phyloP scores from a whole-genome alignment of 2,113 vertebrate genomes.

The Paralichthys olivaceus region DNA sequence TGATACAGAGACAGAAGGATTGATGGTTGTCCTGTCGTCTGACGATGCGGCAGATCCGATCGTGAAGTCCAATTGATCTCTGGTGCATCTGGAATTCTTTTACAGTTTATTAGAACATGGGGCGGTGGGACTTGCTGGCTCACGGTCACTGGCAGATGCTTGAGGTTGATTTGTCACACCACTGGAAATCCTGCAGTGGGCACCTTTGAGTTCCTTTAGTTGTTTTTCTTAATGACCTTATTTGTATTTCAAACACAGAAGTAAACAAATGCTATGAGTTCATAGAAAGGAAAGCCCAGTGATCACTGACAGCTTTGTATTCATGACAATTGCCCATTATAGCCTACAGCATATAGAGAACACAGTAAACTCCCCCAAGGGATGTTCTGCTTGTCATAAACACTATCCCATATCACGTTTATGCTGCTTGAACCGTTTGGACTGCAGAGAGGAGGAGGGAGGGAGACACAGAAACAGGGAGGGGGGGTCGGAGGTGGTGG shows the following conservation, averaged over 20 bases:
- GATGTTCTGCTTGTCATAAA: conserved; percentile 55
- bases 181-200: neutral
- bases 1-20: neutral
- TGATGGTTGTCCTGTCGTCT: neutral
- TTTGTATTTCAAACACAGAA: neutral
- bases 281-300: neutral
- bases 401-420: conserved; percentile 52
- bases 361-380: conserved; percentile 7
- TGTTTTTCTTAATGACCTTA: neutral
- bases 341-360: conserved; percentile 6
- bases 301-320: neutral
- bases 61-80: conserved; percentile 31
- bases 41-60: conserved; percentile 49
- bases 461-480: conserved; percentile 30
- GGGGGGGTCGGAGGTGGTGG: conserved; percentile 16
- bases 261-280: neutral
- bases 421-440: conserved; percentile 66
- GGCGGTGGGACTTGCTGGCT: neutral
- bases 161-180: neutral
- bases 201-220: neutral
- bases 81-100: conserved; percentile 45
- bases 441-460: conserved; percentile 64
- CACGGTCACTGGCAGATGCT: conserved; percentile 13
- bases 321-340: conserved; percentile 11
- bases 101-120: conserved; percentile 13